Evolutionary conservation across 2,888 invertebrate species (phyloP).

Genomic region (Erannis defoliaria): DNA sequence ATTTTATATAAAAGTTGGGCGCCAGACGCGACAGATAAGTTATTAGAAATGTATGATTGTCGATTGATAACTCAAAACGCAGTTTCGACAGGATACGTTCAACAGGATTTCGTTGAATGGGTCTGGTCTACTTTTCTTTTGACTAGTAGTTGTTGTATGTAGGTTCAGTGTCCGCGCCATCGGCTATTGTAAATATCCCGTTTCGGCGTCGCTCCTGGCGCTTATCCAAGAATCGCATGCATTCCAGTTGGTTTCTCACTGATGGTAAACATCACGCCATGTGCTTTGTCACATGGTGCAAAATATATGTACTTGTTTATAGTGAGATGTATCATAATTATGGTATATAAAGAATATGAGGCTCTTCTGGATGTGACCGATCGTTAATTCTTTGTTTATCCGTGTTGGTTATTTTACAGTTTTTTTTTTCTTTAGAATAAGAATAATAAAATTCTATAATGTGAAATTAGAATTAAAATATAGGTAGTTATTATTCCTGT

Average conservation of each 20-base stretch:
- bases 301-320: constrained; percentile 28
- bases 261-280: constrained; percentile 66
- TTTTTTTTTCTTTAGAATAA: no score
- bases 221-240: constrained; percentile 62
- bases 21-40: no score
- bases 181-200: constrained; percentile 66
- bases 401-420: not conserved
- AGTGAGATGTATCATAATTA: not conserved
- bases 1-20: no score
- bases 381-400: no score
- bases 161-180: constrained; percentile 59
- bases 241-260: constrained; percentile 49
- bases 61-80: no score
- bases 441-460: no score
- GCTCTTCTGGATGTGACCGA: no score
- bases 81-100: no score
- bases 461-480: no score
- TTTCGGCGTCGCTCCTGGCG: constrained; percentile 68
- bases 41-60: no score
- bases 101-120: not conserved
- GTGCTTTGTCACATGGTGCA: constrained; percentile 55
- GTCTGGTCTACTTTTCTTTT: not conserved
- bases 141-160: constrained; percentile 18
- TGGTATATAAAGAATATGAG: not conserved
- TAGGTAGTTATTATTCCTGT: not conserved